Evolutionary conservation across 2,113 vertebrate genomes (phyloP), one percentile per base, ranked within the genome.

Genomic region (Oryzias curvinotus): DNA sequence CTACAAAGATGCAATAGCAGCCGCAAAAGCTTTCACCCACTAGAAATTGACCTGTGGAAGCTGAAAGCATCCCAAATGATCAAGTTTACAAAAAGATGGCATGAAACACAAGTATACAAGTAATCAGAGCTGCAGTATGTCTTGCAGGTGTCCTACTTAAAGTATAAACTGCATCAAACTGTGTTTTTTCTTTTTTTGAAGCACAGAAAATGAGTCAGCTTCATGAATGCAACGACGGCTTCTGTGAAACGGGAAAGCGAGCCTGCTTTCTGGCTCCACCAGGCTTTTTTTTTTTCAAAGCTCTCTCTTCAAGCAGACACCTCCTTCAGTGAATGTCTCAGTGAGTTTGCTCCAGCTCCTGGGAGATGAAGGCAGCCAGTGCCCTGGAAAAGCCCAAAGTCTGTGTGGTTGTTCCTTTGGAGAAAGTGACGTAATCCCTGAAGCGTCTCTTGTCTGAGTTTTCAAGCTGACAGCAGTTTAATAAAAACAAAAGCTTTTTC

Each of bases 401-500:
- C 15, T 71, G 80, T 57, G 73, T 59, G 79, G 76, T 48, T 61
- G 72, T 75, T 78, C 63, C 81, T 84, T 71, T 46, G 61, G 78
- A 86, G 81, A 75, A 70, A 44, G 67, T 87, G 87, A 90, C 75
- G 80, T 87, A 87, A 90, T 75, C 65, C 55, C 69, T 73, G 71
- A 74, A 71, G 56, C 51, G 65, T 69, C 81, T 80, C 71, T 48
- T 58, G 68, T 65, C 66, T 77, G 64, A 78, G 71, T 67, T 69
- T 64, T n/a, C 45, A 3, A 51, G 51, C 13, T 75, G 71, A 73
- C 62, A 68, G 48, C 21, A 75, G 58, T 54, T 30, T n/a, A 50
- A 74, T 48, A 26, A 36, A 78, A 75, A 78, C 49, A 2, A 43
- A 56, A 68, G 70, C 59, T 62, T 76, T 26, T 19, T 47, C 60